Percentiles rank a stretch among this genome's conserved stretches.
Conservation (phyloP, 2,888 invertebrate genomes). For the Diloba caeruleocephala region DNA sequence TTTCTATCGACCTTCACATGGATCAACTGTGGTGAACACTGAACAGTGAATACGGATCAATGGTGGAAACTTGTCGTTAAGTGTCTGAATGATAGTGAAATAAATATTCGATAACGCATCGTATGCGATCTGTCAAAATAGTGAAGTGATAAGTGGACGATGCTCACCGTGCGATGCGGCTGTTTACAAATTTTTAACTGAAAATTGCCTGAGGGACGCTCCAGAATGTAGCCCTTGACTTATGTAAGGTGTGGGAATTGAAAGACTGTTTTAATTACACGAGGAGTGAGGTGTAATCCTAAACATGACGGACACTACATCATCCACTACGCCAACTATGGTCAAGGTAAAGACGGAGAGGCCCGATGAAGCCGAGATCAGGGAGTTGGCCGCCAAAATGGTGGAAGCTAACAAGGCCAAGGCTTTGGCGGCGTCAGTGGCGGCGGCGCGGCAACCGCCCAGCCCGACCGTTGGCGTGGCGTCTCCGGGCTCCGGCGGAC, state of each 20-base stretch:
- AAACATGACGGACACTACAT: slow-evolving; percentile 73
- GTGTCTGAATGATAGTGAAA: slow-evolving; percentile 52
- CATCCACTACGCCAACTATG: slow-evolving; percentile 48
- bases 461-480: slow-evolving; percentile 74
- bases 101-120: slow-evolving; percentile 50
- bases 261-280: slow-evolving; percentile 35
- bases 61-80: slow-evolving; percentile 56
- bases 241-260: slow-evolving; percentile 37
- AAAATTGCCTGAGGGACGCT: slow-evolving; percentile 61
- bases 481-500: slow-evolving; percentile 78
- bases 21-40: slow-evolving; percentile 57
- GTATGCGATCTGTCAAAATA: slow-evolving; percentile 76
- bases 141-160: slow-evolving; percentile 71
- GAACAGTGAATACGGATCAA: slow-evolving; percentile 52
- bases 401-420: slow-evolving; percentile 94
- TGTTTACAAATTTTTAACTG: slow-evolving; percentile 79
- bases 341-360: slow-evolving; percentile 92
- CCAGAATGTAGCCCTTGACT: slow-evolving; percentile 78
- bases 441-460: slow-evolving; percentile 85
- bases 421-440: slow-evolving; percentile 83
- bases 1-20: slow-evolving; percentile 66
- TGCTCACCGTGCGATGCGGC: slow-evolving; percentile 66
- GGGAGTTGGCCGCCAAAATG: slow-evolving; percentile 96
- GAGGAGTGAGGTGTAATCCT: slow-evolving; percentile 34
- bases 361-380: slow-evolving; percentile 96